These are phyloP conservation scores for Coelopa pilipes DNA, from an alignment of 2,888 invertebrate genomes.

Conservation along the genomic window DNA sequence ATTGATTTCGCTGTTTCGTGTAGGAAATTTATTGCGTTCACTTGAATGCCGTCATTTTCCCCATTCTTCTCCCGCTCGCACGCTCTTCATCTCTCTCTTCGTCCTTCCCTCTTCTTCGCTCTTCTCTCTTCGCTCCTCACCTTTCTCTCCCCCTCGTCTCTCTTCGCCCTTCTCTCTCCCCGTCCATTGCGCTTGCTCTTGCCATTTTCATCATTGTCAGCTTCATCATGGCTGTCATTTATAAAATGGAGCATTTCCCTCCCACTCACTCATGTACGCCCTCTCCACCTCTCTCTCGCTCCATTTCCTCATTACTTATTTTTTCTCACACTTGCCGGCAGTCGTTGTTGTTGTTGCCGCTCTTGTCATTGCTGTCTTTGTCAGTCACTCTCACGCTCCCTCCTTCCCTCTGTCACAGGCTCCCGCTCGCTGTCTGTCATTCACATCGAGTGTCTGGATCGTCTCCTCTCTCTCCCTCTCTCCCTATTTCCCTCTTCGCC, in stretches of 20 bases:
- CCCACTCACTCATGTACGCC: too few species aligned
- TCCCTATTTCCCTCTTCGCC: too few species aligned
- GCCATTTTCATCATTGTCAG: slow-evolving; percentile 37
- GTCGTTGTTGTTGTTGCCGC: slow-evolving; percentile 42
- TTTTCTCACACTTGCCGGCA: slow-evolving; percentile 16
- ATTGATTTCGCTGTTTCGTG: slow-evolving; percentile 57
- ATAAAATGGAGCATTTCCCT: slow-evolving; percentile 31
- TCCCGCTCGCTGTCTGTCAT: too few species aligned
- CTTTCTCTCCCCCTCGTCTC: too few species aligned
- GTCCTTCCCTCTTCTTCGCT: neutral
- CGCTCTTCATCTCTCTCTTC: neutral
- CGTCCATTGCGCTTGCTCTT: slow-evolving; percentile 36
- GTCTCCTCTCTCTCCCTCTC: too few species aligned
- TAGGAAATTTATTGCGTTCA: slow-evolving; percentile 52
- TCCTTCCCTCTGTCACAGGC: too few species aligned
- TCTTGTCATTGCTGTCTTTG: slow-evolving; percentile 18
- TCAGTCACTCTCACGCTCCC: too few species aligned
- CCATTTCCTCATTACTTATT: too few species aligned
- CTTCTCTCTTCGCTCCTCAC: too few species aligned
- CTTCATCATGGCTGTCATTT: slow-evolving; percentile 39
- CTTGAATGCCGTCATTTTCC: slow-evolving; percentile 25
- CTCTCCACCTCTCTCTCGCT: too few species aligned
- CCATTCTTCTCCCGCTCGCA: slow-evolving; percentile 16
- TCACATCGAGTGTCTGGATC: slow-evolving; percentile 15
- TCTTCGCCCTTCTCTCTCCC: slow-evolving; percentile 35